These are phyloP conservation scores for Acrocephalus arundinaceus DNA, from an alignment of 2,113 vertebrate species.

Conservation along the genomic window DNA sequence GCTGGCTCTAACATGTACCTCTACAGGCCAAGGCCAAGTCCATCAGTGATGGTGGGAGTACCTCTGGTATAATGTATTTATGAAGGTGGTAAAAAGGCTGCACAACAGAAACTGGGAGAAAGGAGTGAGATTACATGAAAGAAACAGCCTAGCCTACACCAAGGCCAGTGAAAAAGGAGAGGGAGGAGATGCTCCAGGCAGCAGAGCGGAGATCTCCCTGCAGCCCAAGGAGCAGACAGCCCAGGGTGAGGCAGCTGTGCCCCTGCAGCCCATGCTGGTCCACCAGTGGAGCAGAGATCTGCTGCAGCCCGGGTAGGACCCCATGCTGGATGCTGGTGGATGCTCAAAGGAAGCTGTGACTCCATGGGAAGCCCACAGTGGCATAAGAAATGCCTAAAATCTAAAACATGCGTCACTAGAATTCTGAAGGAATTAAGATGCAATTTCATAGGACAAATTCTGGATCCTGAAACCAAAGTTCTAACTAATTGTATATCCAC, in stretches of 20 bases:
- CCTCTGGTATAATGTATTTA: too few relatives aligned
- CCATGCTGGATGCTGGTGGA: not conserved
- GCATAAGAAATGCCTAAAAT: not conserved
- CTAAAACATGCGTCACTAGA: not conserved
- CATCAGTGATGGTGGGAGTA: accelerated
- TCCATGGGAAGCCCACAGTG: accelerated
- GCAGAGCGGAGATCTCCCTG: not conserved
- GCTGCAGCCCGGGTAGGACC: not conserved
- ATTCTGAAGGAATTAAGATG: not conserved
- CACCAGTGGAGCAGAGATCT: not conserved
- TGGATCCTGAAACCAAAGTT: not conserved
- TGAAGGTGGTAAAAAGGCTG: not conserved
- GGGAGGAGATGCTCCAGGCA: accelerated
- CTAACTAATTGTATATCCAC: not conserved
- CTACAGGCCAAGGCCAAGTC: not conserved
- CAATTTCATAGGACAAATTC: not conserved
- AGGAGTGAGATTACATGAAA: not conserved
- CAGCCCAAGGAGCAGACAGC: not conserved
- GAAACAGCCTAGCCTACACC: not conserved
- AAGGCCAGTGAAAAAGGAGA: not conserved
- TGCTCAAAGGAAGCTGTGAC: not conserved
- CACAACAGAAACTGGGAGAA: not conserved
- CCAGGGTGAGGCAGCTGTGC: not conserved
- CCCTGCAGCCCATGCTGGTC: not conserved
- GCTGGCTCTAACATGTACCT: too few relatives aligned